Base-by-base conservation (phyloP, 2,113 vertebrate species). In the Poecilia latipinna region DNA sequence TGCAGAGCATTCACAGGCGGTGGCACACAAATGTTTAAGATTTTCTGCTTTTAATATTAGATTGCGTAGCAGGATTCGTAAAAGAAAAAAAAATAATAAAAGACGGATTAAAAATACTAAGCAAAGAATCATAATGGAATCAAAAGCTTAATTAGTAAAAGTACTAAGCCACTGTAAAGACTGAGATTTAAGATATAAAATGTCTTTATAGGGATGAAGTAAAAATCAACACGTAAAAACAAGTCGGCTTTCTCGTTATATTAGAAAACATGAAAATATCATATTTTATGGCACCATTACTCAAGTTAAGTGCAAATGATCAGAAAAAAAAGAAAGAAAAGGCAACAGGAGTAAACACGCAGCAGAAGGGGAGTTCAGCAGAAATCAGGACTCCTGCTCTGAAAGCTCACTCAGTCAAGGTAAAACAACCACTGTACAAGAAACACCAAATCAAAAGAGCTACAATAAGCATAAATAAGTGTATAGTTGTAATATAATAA, bases 221-320 rank as follows among this genome's bases (percentile, higher is more conserved):
- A 68, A 2, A 60, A 69, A 48, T 11, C 35, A 74, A 75, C 80
- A 35, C 70, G 77, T 63, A 77, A 85, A 75, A 81, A 78, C n/a
- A 70, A 64, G 42, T 1, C 12, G 64, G 51, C 26, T 12, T 65
- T 33, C 6, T 35, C 66, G 4, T 48, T 60, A 10, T 12, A 86
- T 68, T 35, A 67, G 15, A 82, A 86, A 74, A 61, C 61, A 51
- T 63, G 44, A 19, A 48, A 8, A 70, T 76, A 68, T 77, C 28
- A 33, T 37, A 44, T 77, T 70, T 42, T 68, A 80, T 79, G 80
- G 69, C 65, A 85, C 48, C 15, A 37, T 75, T 77, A 60, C 61
- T 85, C 64, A 80, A 87, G 87, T 87, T 71, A 75, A 87, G 89
- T 86, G 89, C 82, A 91, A 92, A 85, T 70, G 29, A 87, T 77